Conservation (phyloP, 2,888 invertebrate genomes). For the Phytoseiulus persimilis region DNA sequence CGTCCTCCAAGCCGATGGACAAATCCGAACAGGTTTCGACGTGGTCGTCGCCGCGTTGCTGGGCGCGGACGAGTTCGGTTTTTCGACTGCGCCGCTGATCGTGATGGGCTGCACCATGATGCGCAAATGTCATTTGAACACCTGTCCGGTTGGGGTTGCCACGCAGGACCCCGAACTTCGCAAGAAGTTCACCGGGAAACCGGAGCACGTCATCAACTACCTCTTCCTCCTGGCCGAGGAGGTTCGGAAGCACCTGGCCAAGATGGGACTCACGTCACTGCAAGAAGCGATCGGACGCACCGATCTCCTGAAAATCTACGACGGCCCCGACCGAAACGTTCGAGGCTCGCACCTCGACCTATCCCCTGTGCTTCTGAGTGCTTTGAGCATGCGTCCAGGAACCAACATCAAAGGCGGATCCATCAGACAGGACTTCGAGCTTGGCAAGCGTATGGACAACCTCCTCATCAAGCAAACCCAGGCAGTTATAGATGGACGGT, state of each 20-base stretch:
- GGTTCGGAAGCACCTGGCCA: constrained; percentile 81
- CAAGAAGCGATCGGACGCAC: constrained; percentile 86
- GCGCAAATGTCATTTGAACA: constrained; percentile 97
- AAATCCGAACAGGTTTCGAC: constrained; percentile 64
- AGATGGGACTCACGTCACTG: constrained; percentile 74
- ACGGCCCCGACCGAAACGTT: constrained; percentile 59
- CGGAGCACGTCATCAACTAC: constrained; percentile 94
- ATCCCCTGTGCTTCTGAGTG: constrained; percentile 74
- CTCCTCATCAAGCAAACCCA: constrained; percentile 65
- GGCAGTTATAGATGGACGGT: constrained; percentile 65
- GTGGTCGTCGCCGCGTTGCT: constrained; percentile 87
- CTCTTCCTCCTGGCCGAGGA: constrained; percentile 97
- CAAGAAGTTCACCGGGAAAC: constrained; percentile 92
- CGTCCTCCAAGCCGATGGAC: constrained; percentile 91
- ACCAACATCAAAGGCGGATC: constrained; percentile 84
- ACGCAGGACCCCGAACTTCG: constrained; percentile 83
- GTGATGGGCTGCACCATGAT: constrained; percentile 99
- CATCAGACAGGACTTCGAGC: constrained; percentile 59
- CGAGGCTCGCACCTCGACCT: constrained; percentile 81
- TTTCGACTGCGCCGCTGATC: constrained; percentile 95
- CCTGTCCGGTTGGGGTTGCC: constrained; percentile 96
- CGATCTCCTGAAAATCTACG: constrained; percentile 68
- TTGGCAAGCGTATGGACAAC: constrained; percentile 67
- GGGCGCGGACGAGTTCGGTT: constrained; percentile 97
- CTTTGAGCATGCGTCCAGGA: constrained; percentile 76